phyloP scores from a whole-genome alignment of 2,113 vertebrate genomes.

The Aramus guarauna region DNA sequence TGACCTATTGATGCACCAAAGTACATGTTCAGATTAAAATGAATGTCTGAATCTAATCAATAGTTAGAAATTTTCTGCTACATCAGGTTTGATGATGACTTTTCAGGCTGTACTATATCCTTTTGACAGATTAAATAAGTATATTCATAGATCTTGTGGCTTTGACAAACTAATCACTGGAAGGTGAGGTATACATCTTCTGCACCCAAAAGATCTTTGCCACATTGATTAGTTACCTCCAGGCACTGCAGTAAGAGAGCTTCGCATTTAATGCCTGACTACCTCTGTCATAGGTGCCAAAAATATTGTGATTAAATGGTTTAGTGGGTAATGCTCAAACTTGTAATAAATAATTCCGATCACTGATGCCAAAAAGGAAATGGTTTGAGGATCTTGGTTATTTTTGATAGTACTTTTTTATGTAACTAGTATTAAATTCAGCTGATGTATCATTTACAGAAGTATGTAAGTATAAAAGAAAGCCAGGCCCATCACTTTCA shows the following conservation, averaged over 20 bases:
- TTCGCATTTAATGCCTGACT: conserved; percentile 4
- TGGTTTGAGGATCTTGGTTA: background rate
- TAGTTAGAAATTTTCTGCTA: conserved; percentile 50
- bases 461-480: background rate
- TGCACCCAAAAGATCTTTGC: conserved; percentile 13
- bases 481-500: background rate
- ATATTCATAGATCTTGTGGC: conserved; percentile 41
- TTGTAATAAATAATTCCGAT: background rate
- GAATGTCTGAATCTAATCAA: conserved; percentile 35
- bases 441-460: background rate
- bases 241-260: background rate
- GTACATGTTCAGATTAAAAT: conserved; percentile 16
- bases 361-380: background rate
- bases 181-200: conserved; percentile 25
- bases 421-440: background rate
- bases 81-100: conserved; percentile 48
- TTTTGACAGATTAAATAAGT: conserved; percentile 43
- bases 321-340: background rate
- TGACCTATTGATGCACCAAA: conserved; percentile 26
- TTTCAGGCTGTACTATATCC: conserved; percentile 29
- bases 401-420: background rate
- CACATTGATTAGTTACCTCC: conserved; percentile 44
- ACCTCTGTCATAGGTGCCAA: background rate
- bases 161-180: conserved; percentile 56
- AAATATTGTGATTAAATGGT: conserved; percentile 15